Base-by-base conservation (phyloP, 92 coral and sea anemone genomes). In the Actinernus sp. region DNA sequence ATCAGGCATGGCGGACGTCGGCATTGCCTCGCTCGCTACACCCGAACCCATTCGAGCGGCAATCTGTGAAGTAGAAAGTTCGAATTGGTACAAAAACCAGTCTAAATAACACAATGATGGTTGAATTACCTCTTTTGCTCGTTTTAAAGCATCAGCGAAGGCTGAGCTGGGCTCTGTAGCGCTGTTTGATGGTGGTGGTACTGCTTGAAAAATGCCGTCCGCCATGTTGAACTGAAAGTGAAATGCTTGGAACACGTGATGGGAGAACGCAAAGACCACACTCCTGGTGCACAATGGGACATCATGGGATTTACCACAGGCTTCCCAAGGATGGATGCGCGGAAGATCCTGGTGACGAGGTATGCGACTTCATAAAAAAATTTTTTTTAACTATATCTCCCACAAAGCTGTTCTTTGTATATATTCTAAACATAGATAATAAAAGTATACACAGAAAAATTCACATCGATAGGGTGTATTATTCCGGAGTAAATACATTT, bases 11-110 rank as follows among this genome's bases (percentile, higher is more conserved):
- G 10, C 52, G 52, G 18, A 9, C 18, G 18, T 45, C 11, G 78
- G 32, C 0, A 49, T 10, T 13, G 28, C 38, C 6, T 68, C 75
- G 20, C 32, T 36, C 1, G 52, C 36, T 45, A 43, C 53, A 55
- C 31, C 82, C 20, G 97, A 58, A 26, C 97, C 97, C 97, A 90
- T 90, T 43, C 97, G 76, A 18, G 97, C 97, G 49, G 97, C 97
- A 21, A 90, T 90, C 97, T 90, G 49, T 32, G 58, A 56, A 22
- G 2, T 24, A 63, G 63, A 76, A 27, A 63, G 26, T 33, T 31
- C 58, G 24, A 24, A 41, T 22, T 68, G 14, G 49, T 8, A 10
- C 26, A 60, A 64, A 78, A 21, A 55, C 3, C 10, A 53, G 14
- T 3, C 30, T 1, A 52, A 48, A 39, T 16, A 55, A 33, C 58